A percentile compares a stretch with the other conserved stretches of the same genome.
Conservation (phyloP, 2,888 invertebrate species). For the Cacoxenus indagator region DNA sequence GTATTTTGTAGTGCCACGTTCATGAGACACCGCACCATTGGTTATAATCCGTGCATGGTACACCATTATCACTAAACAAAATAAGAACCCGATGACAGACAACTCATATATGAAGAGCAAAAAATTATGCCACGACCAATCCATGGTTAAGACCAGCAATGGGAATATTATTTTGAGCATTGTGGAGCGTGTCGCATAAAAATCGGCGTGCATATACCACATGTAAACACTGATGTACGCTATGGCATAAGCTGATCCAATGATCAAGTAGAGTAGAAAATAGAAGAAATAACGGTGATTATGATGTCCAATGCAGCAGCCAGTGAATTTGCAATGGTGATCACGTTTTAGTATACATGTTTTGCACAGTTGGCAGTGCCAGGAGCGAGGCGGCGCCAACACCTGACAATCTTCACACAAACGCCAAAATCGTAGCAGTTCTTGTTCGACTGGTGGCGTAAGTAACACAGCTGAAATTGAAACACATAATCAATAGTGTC, state of each 20-base stretch:
- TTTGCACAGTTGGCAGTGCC: conserved; percentile 90
- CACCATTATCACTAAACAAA: conserved; percentile 77
- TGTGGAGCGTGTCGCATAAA: conserved; percentile 71
- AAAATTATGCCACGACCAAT: conserved; percentile 77
- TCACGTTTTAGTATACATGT: conserved; percentile 87
- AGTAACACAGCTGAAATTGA: conserved; percentile 55
- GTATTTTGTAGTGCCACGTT: conserved; percentile 75
- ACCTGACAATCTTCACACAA: conserved; percentile 85
- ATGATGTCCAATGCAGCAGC: conserved; percentile 87
- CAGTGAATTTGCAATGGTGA: conserved; percentile 90
- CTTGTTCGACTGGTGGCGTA: conserved; percentile 69
- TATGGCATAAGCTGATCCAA: conserved; percentile 80
- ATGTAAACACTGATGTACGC: conserved; percentile 80
- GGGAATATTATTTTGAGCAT: conserved; percentile 82
- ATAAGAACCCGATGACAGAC: conserved; percentile 77
- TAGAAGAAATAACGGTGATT: conserved; percentile 90
- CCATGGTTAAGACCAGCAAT: conserved; percentile 78
- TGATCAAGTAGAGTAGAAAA: conserved; percentile 81
- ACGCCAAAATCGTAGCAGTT: conserved; percentile 74
- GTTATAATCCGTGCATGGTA: conserved; percentile 81
- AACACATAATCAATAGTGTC: neutral
- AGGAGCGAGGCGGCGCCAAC: conserved; percentile 84
- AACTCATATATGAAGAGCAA: conserved; percentile 81
- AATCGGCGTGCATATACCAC: conserved; percentile 68
- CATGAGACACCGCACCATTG: conserved; percentile 76